phyloP scores from a whole-genome alignment of 2,797 vertebrate species.

The Lacerta bilineata region DNA sequence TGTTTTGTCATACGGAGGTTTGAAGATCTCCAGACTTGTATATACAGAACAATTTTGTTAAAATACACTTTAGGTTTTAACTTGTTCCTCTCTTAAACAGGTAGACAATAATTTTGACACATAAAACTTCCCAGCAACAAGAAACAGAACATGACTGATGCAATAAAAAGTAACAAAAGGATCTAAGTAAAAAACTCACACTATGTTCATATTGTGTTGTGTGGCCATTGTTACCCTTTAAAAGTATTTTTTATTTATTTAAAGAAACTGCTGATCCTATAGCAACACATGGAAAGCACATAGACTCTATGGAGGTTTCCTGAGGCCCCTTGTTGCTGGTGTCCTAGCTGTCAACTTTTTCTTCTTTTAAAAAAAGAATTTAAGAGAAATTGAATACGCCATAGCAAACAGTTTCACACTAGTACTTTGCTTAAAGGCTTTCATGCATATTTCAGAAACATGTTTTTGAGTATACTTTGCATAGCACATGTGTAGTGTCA shows the following conservation, averaged over 20 bases:
- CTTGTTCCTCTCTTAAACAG: constrained; percentile 11
- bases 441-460: not conserved
- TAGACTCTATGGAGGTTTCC: not conserved
- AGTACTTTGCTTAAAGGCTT: not conserved
- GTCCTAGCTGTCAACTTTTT: not conserved
- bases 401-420: not conserved
- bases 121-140: not conserved
- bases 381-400: too few relatives aligned
- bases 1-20: constrained; percentile 30
- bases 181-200: not conserved
- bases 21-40: constrained; percentile 44
- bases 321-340: not conserved
- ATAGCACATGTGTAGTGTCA: not conserved
- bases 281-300: not conserved
- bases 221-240: not conserved
- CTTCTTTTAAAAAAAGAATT: not conserved
- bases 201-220: not conserved
- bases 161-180: not conserved
- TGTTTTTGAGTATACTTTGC: not conserved
- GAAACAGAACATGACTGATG: constrained; percentile 1
- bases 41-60: not conserved
- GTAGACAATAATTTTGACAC: not conserved
- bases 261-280: not conserved
- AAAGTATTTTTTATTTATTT: too few relatives aligned
- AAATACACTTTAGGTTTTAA: constrained; percentile 36